A percentile compares a stretch with the other conserved stretches of the same genome.
These are phyloP conservation scores for Oryzias curvinotus DNA, from an alignment of 2,113 vertebrate genomes.

Conservation along the genomic window DNA sequence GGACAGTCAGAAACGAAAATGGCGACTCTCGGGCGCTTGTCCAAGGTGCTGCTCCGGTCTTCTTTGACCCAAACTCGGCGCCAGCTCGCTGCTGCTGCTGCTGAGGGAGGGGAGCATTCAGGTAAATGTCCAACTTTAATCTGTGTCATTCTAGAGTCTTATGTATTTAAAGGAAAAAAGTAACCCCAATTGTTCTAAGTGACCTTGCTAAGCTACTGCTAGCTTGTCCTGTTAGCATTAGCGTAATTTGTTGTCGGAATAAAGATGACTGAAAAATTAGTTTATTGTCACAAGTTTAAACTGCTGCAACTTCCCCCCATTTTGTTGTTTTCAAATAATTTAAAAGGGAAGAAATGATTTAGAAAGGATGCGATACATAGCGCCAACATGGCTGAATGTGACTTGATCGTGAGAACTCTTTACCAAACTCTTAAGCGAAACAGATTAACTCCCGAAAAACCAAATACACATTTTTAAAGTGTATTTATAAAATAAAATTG, in stretches of 20 bases:
- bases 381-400: too few relatives aligned
- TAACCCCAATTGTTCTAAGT: background rate
- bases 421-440: too few relatives aligned
- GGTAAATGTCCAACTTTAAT: slow-evolving; percentile 17
- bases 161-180: fast-evolving
- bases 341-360: too few relatives aligned
- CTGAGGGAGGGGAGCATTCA: slow-evolving; percentile 44
- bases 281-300: too few relatives aligned
- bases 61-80: slow-evolving; percentile 59
- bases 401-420: too few relatives aligned
- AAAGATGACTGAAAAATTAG: background rate
- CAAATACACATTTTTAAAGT: too few relatives aligned
- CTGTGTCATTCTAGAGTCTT: fast-evolving
- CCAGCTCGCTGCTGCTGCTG: slow-evolving; percentile 65
- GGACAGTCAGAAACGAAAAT: slow-evolving; percentile 56
- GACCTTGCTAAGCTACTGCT: slow-evolving; percentile 65
- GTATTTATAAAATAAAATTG: too few relatives aligned
- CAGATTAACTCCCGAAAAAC: too few relatives aligned
- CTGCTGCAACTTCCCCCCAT: too few relatives aligned
- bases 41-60: slow-evolving; percentile 54
- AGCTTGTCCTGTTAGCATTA: slow-evolving; percentile 4
- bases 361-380: too few relatives aligned
- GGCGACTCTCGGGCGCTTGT: slow-evolving; percentile 66
- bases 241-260: background rate
- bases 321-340: background rate